A percentile compares a stretch with the other conserved stretches of the same genome.
These are phyloP conservation scores for Esox lucius DNA, from an alignment of 2,797 vertebrate species.

Conservation along the genomic window DNA sequence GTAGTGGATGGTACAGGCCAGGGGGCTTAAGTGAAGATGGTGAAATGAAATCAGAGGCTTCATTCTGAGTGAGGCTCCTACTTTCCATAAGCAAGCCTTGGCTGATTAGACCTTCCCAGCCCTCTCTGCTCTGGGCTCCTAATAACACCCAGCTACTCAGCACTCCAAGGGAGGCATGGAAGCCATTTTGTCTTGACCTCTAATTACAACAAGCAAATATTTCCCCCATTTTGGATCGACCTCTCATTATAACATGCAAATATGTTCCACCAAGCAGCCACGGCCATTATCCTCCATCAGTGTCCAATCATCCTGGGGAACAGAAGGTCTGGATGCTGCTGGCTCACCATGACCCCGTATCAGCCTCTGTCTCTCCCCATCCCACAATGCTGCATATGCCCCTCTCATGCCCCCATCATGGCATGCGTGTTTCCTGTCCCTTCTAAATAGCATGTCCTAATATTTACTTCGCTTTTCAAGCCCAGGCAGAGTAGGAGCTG, in stretches of 20 bases:
- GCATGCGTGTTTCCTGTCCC: slow-evolving; percentile 55
- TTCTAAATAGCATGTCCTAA: slow-evolving; percentile 72
- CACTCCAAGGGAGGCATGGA: slow-evolving; percentile 30
- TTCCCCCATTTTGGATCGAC: slow-evolving; percentile 33
- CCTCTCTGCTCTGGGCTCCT: slow-evolving; percentile 12
- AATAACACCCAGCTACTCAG: neutral
- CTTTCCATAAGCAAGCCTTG: slow-evolving; percentile 5
- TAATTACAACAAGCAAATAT: slow-evolving; percentile 27
- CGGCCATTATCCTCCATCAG: slow-evolving; percentile 12
- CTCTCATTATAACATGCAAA: slow-evolving; percentile 28
- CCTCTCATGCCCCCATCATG: slow-evolving; percentile 50
- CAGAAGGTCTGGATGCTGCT: slow-evolving; percentile 43
- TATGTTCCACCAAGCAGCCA: slow-evolving; percentile 22
- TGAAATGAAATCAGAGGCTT: slow-evolving; percentile 10
- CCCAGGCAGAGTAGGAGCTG: slow-evolving; percentile 52
- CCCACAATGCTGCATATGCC: slow-evolving; percentile 32
- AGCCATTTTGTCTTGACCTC: slow-evolving; percentile 37
- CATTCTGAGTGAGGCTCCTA: slow-evolving; percentile 4
- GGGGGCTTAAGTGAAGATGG: neutral
- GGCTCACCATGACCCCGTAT: neutral
- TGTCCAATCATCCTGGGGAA: slow-evolving; percentile 49
- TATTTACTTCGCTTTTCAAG: slow-evolving; percentile 73
- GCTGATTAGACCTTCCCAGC: slow-evolving; percentile 28
- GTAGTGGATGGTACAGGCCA: slow-evolving; percentile 20
- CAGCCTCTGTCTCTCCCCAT: slow-evolving; percentile 25